Conservation (phyloP, 2,797 vertebrate species). For the Hapalemur alaotrensis region DNA sequence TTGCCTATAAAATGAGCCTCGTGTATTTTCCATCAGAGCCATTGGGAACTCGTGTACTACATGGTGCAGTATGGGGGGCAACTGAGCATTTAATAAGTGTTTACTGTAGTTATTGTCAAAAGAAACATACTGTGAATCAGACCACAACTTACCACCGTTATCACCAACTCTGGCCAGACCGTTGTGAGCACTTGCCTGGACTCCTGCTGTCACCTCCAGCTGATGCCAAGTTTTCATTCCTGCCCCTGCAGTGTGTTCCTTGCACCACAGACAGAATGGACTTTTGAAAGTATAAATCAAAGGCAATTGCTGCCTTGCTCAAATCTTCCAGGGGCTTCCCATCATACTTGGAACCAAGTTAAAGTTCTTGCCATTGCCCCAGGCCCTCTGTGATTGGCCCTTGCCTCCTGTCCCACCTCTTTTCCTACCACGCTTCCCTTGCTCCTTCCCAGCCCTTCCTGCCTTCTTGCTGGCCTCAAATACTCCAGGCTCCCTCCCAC, state of each 20-base stretch:
- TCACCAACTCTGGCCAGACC: neutral
- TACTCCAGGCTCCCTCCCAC: too few species aligned
- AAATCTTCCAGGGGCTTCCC: neutral
- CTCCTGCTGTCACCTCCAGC: neutral
- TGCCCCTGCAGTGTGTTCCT: neutral
- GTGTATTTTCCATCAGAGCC: neutral
- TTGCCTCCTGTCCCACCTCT: too few species aligned
- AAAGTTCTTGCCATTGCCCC: neutral
- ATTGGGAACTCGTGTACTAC: neutral
- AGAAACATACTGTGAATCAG: neutral
- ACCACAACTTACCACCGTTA: neutral
- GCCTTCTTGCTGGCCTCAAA: neutral
- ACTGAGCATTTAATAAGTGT: neutral
- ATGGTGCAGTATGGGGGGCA: neutral
- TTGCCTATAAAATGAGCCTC: neutral
- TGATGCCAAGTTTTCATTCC: neutral
- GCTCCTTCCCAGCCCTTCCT: neutral
- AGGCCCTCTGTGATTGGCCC: neutral
- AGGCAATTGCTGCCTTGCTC: neutral
- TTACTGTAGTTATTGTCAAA: neutral
- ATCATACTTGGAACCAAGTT: neutral
- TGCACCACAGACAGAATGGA: neutral
- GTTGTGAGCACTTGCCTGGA: neutral
- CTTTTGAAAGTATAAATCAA: neutral
- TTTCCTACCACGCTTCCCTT: accelerated